phyloP scores from a whole-genome alignment of 2,113 vertebrate genomes.

The Tiliqua scincoides region DNA sequence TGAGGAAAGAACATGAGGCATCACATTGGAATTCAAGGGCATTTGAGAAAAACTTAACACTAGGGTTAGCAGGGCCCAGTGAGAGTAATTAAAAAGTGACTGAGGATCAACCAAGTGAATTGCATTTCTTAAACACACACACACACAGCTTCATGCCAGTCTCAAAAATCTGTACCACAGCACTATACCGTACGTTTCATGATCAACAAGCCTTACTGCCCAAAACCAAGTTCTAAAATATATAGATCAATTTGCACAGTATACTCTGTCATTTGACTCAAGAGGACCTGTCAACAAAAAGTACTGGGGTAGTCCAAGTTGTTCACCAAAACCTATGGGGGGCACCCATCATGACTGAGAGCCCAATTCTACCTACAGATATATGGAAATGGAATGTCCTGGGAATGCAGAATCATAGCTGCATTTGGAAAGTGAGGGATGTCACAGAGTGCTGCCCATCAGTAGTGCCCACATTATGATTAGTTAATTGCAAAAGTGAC shows the following conservation, averaged over 20 bases:
- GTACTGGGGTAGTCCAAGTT: slow-evolving; percentile 38
- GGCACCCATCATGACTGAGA: slow-evolving; percentile 14
- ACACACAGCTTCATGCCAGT: slow-evolving; percentile 39
- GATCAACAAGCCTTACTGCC: slow-evolving; percentile 59
- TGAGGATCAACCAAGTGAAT: slow-evolving; percentile 57
- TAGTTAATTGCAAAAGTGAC: not conserved
- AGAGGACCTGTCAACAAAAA: slow-evolving; percentile 45
- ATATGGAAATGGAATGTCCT: not conserved
- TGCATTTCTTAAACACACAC: slow-evolving; percentile 51
- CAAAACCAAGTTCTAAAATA: slow-evolving; percentile 59
- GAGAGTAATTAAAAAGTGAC: slow-evolving; percentile 44
- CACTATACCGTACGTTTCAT: slow-evolving; percentile 52
- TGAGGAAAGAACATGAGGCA: slow-evolving; percentile 45
- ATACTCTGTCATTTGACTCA: slow-evolving; percentile 50
- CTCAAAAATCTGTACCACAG: slow-evolving; percentile 54
- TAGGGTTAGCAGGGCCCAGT: slow-evolving; percentile 51
- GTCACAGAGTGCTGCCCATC: not conserved
- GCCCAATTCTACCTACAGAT: slow-evolving; percentile 24
- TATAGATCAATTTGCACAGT: slow-evolving; percentile 55
- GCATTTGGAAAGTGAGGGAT: not conserved
- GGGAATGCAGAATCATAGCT: not conserved
- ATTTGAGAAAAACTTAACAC: slow-evolving; percentile 51
- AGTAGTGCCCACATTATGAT: not conserved
- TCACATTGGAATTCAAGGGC: slow-evolving; percentile 65
- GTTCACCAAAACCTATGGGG: slow-evolving; percentile 27